Percentiles rank a stretch among this genome's conserved stretches.
phyloP scores from a whole-genome alignment of 2,113 vertebrate genomes.

The Vidua chalybeata region DNA sequence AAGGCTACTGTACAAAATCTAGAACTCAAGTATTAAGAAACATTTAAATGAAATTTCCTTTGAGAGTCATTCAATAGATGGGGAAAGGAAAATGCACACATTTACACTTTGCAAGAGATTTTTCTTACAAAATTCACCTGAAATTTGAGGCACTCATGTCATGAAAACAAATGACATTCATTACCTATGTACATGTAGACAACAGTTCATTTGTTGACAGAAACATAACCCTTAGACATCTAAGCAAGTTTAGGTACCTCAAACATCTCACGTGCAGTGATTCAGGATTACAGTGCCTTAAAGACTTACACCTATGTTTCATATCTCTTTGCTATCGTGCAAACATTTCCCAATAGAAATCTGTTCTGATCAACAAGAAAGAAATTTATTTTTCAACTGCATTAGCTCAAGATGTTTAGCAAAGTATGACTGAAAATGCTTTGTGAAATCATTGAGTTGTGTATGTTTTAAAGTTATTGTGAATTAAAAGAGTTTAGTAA shows the following conservation, averaged over 20 bases:
- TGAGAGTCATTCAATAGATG: background rate
- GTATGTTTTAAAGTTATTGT: background rate
- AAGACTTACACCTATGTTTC: background rate
- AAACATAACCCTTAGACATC: background rate
- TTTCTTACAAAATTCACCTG: background rate
- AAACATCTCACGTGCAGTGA: background rate
- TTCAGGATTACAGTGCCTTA: background rate
- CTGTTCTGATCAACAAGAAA: background rate
- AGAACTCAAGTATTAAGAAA: background rate
- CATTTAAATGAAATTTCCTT: background rate
- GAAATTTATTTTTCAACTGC: background rate
- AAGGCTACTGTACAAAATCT: background rate
- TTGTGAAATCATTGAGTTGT: background rate
- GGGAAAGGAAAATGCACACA: accelerated
- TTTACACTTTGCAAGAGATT: background rate
- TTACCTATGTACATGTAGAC: accelerated
- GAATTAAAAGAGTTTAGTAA: background rate
- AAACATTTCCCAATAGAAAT: background rate
- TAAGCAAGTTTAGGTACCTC: background rate
- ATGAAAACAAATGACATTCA: background rate
- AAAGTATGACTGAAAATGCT: background rate
- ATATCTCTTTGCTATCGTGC: background rate
- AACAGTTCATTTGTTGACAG: background rate
- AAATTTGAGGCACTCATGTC: background rate
- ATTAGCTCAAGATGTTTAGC: background rate